Base-by-base conservation (phyloP, 2,113 vertebrate genomes). In the Cercopithecus mona region DNA sequence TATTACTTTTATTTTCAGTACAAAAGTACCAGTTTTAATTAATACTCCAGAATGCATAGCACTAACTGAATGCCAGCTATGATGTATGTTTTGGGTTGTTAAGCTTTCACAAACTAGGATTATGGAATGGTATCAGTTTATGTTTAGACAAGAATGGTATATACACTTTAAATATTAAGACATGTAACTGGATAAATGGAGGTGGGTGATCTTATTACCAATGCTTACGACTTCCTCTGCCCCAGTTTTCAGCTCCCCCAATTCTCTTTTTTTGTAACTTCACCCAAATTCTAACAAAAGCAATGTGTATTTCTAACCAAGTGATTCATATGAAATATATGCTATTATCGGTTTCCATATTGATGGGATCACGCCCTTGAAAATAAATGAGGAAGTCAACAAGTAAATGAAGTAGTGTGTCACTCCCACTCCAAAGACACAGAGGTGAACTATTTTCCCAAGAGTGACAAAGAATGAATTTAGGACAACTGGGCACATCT, bases 1-100 rank as follows among this genome's bases (percentile, higher is more conserved):
- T n/a, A 68, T 70, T 40, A 81, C 38, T 97, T 96, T 94, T 17
- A 68, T 93, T 97, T 97, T 73, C 92, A 97, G 80, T 11, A 48
- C 27, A 93, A 90, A 84, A 95, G 61, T 70, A 40, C 66, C 78
- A 20, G 70, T 68, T 96, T 96, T 93, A 90, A 86, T 98, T 88
- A 95, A 97, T 90, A 73, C 89, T 70, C 91, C 90, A 82, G 80
- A 86, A 80, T 8, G 22, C 0, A 78, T 1, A 61, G 84, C 38
- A 82, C 59, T 43, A 8, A 25, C 25, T 94, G 90, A 70, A 55
- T 50, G 88, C 48, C 82, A 92, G 80, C 90, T 66, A 73, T 68
- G 55, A 57, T 94, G 66, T 88, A 30, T 64, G 61, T 95, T 97
- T 80, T 61, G 88, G 87, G 50, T 32, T 96, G 90, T 75, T 83